Evolutionary conservation across 2,888 invertebrate genomes (phyloP), one percentile per base, ranked within the genome.

Genomic region (Fragum fragum): DNA sequence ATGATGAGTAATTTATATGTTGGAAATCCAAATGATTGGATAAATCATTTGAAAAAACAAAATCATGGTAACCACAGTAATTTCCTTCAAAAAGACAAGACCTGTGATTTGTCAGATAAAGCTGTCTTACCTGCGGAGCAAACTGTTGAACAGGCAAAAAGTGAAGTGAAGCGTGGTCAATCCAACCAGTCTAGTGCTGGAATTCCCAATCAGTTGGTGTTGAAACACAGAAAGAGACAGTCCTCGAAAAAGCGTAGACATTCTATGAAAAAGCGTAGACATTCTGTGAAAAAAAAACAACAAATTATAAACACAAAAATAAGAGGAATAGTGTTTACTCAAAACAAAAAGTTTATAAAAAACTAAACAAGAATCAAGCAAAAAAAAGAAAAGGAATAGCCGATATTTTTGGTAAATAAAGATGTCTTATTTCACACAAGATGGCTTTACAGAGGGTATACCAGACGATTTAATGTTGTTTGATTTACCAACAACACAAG

Each of bases 401-500:
- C n/a, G n/a, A n/a, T n/a, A 55, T 14, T 36, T 39, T 39, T 39
- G 36, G 39, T n/a, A n/a, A n/a, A n/a, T 23, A 21, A 80, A 52
- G 18, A 77, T 81, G 77, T 73, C 77, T 18, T 76, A 71, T 57
- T 74, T 81, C 26, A 55, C 63, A 0, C 52, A 73, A 72, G 79
- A 81, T 14, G 57, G 73, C 21, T 85, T 81, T 81, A 63, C 72
- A 16, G 84, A 84, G 26, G 84, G 76, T 57, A 32, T 80, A 11
- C 79, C 79, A 14, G 57, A 76, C 14, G 69, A 85, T 16, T 74
- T 85, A 36, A 39, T 63, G 1, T 63, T 82, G 52, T 85, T 85
- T 74, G 79, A 79, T 72, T 76, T 85, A 79, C 82, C 79, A 59
- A 69, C 81, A 14, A 82, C 77, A 75, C n/a, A n/a, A n/a, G n/a